Base-by-base conservation (phyloP, 2,797 vertebrate genomes). In the Pipistrellus nathusii region DNA sequence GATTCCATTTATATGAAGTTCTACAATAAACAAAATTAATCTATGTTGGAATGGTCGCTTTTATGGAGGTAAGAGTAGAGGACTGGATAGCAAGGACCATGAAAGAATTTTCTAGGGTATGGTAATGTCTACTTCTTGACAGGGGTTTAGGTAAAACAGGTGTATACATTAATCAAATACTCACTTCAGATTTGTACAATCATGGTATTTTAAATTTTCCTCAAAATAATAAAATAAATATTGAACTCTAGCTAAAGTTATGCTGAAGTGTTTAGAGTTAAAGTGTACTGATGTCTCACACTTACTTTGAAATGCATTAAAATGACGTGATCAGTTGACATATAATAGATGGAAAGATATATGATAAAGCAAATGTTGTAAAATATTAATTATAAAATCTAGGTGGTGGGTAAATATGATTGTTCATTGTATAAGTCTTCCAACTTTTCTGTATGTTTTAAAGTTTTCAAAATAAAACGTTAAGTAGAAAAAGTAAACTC, bases 381-480 rank as follows among this genome's bases (percentile, higher is more conserved):
- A 85, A 41, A 71, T 46, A 30, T 83, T 83, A 80, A 93, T 13
- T 92, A 46, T 38, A 88, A 66, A 95, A 86, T 85, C n/a, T 86
- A 81, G 23, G 27, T 72, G 15, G 59, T 59, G 30, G 57, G 2
- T 90, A 94, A 96, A 69, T 71, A 62, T 53, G 20, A 30, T 30
- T 92, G 64, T 68, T 59, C 66, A 81, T 32, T 72, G 18, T 48
- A 73, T 1, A 89, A 91, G 88, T 85, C 55, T 83, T 83, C 23
- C 71, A 85, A 93, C 17, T 89, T 83, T 86, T 87, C 82, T 44
- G 17, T 30, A 81, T 44, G 53, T 84, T 71, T 57, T 25, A 71
- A 92, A 59, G 55, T 85, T 93, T 89, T 94, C 20, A 68, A 93
- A 92, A 72, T 90, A 88, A 96, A 96, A 91, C 38, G 35, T 87